phyloP scores from a whole-genome alignment of 2,888 invertebrate species.

The Atrina japonica region DNA sequence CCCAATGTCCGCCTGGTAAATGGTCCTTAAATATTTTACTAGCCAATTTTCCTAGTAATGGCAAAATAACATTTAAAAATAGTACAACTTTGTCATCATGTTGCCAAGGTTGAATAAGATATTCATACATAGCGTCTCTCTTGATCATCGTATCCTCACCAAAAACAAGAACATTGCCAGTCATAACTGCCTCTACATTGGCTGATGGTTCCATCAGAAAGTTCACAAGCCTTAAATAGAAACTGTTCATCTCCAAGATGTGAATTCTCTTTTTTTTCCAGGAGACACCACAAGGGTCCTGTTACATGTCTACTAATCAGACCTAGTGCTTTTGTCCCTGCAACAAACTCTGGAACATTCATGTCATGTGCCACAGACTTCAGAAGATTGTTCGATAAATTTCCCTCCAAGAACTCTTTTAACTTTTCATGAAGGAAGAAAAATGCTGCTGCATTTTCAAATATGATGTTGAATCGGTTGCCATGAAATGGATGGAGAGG shows the following conservation, averaged over 20 bases:
- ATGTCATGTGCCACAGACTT: slow-evolving; percentile 48
- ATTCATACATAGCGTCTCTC: slow-evolving; percentile 34
- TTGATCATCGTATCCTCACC: slow-evolving; percentile 15
- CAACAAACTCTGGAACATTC: slow-evolving; percentile 43
- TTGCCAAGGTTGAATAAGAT: slow-evolving; percentile 36
- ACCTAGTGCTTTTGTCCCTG: slow-evolving; percentile 53
- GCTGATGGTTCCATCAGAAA: slow-evolving; percentile 31
- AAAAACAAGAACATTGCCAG: slow-evolving; percentile 3
- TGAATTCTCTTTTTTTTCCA: slow-evolving; percentile 41
- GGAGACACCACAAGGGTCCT: slow-evolving; percentile 39
- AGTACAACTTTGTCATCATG: slow-evolving; percentile 35
- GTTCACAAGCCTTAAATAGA: slow-evolving; percentile 32
- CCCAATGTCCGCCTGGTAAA: slow-evolving; percentile 36
- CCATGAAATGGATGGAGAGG: slow-evolving; percentile 45
- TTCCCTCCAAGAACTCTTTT: slow-evolving; percentile 33
- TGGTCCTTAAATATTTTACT: slow-evolving; percentile 35
- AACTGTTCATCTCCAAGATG: slow-evolving; percentile 34
- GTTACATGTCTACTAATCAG: slow-evolving; percentile 41
- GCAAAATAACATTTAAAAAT: slow-evolving; percentile 24
- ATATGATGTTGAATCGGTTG: slow-evolving; percentile 53
- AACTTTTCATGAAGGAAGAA: slow-evolving; percentile 43
- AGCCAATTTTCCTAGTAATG: slow-evolving; percentile 25
- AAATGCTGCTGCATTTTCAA: slow-evolving; percentile 40
- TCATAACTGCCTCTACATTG: slow-evolving; percentile 11
- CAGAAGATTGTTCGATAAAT: slow-evolving; percentile 44